phyloP scores from a whole-genome alignment of 2,113 vertebrate genomes.

The Tympanuchus pallidicinctus region DNA sequence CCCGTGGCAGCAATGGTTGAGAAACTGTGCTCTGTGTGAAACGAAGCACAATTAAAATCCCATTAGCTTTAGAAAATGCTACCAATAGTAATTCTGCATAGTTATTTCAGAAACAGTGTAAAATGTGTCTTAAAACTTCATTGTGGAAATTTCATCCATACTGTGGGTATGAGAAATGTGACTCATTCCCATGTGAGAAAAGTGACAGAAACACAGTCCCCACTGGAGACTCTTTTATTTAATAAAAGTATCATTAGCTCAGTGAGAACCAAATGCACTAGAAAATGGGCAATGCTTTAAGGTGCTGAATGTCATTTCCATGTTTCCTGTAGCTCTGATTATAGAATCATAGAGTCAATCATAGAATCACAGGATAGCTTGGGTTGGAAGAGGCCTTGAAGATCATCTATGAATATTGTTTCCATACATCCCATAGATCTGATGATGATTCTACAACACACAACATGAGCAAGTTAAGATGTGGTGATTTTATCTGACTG shows the following conservation, averaged over 20 bases:
- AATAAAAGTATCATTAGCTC: slow-evolving; percentile 9
- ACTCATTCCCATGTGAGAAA: not conserved
- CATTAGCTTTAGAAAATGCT: not conserved
- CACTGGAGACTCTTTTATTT: not conserved
- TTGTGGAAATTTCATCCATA: not conserved
- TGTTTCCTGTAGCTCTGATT: not conserved
- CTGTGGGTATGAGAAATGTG: fast-evolving
- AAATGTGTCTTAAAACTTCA: not conserved
- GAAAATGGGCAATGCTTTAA: slow-evolving; percentile 9
- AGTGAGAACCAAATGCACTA: not conserved
- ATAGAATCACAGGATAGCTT: too few relatives aligned
- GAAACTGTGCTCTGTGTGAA: slow-evolving; percentile 13
- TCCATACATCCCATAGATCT: not conserved
- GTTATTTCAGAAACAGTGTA: not conserved
- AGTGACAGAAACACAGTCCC: not conserved
- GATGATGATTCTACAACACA: not conserved
- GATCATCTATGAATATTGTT: not conserved
- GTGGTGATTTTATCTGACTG: not conserved
- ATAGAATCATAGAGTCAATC: too few relatives aligned
- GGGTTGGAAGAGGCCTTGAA: too few relatives aligned
- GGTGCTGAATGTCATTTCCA: not conserved
- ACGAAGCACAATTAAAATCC: not conserved
- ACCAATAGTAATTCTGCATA: not conserved
- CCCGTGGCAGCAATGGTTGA: not conserved
- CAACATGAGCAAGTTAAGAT: not conserved